These are phyloP conservation scores for Thunnus maccoyii DNA, from an alignment of 2,113 vertebrate genomes.

Conservation along the genomic window DNA sequence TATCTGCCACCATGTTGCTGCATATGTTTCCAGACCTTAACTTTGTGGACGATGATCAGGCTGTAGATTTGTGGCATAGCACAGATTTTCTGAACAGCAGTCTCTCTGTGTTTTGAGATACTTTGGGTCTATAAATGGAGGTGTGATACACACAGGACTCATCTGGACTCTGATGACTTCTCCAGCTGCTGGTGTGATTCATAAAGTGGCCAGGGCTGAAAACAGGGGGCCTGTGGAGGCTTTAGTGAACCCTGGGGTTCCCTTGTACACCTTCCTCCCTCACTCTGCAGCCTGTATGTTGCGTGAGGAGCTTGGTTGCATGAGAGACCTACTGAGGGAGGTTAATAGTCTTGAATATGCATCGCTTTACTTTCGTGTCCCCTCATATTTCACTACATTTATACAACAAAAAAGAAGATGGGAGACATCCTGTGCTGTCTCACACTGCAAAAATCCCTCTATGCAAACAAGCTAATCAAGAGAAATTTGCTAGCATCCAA, in stretches of 20 bases:
- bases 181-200: slow-evolving; percentile 63
- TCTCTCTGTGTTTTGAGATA: slow-evolving; percentile 5
- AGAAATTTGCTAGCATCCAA: too few species aligned
- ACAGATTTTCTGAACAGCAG: slow-evolving; percentile 16
- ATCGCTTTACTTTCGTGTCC: slow-evolving; percentile 23
- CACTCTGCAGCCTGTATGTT: neutral
- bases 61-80: slow-evolving; percentile 4
- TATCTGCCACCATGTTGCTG: neutral
- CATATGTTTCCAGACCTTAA: slow-evolving; percentile 10
- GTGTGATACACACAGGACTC: slow-evolving; percentile 39
- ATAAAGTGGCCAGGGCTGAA: slow-evolving; percentile 41
- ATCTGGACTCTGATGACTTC: slow-evolving; percentile 54
- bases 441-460: neutral
- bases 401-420: neutral
- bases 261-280: slow-evolving; percentile 17
- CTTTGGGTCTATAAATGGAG: slow-evolving; percentile 35
- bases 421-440: neutral
- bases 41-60: slow-evolving; percentile 12
- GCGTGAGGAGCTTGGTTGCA: slow-evolving; percentile 20
- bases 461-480: neutral
- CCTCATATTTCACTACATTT: slow-evolving; percentile 22
- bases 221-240: slow-evolving; percentile 9
- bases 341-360: slow-evolving; percentile 20
- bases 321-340: slow-evolving; percentile 19
- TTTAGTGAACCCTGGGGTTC: slow-evolving; percentile 24